Evolutionary conservation across 2,888 invertebrate genomes (phyloP), one percentile per base, ranked within the genome.

Genomic region (Neocrepidodera transversa): DNA sequence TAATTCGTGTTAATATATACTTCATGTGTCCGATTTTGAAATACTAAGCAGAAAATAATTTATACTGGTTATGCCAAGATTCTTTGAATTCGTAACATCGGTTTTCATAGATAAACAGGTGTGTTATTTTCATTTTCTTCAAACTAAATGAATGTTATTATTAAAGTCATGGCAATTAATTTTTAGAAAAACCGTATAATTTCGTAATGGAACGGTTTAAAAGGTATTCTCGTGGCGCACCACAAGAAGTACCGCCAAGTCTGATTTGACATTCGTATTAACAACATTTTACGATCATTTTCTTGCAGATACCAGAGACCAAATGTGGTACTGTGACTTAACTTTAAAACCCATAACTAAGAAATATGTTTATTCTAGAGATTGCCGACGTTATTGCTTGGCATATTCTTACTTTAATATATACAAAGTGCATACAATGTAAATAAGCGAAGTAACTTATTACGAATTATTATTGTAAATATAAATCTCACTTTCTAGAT

Each of bases 121-220:
- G n/a, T n/a, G n/a, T n/a, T n/a, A n/a, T n/a, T n/a, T n/a, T n/a
- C n/a, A n/a, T n/a, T n/a, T n/a, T n/a, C n/a, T n/a, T n/a, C n/a
- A n/a, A n/a, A n/a, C n/a, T n/a, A n/a, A n/a, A n/a, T n/a, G n/a
- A n/a, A n/a, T n/a, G n/a, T n/a, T n/a, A n/a, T n/a, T n/a, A n/a
- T n/a, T n/a, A n/a, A n/a, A n/a, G 6, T 32, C 48, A 28, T 35
- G 36, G 51, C 35, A 59, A 50, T 59, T 56, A 30, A 59, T 59
- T 49, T 45, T 14, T 20, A 47, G 52, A 58, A 60, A 67, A 66
- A 65, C 64, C 68, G 67, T 68, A 68, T 56, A 68, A 60, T 62
- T 63, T 64, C 43, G 58, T 55, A 67, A 64, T 62, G 64, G 62
- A 52, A 65, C 66, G 66, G 64, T 68, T 68, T 51, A 54, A 53